A percentile compares a stretch with the other conserved stretches of the same genome.
Evolutionary conservation across 2,113 vertebrate genomes (phyloP).

Genomic region (Halcyon senegalensis): DNA sequence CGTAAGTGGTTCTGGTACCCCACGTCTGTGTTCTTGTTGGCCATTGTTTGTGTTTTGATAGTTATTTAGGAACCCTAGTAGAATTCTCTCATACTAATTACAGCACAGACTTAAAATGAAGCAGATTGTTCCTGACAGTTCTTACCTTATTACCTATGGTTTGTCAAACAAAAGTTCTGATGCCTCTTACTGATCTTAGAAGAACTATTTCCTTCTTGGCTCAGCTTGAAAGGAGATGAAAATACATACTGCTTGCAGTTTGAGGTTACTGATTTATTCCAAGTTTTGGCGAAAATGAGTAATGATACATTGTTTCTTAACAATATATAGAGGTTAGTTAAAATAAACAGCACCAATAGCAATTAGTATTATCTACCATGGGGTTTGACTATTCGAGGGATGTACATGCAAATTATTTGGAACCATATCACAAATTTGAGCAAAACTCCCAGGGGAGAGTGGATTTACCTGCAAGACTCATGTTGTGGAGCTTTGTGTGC

Average conservation of each 20-base stretch:
- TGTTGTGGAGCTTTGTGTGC: not conserved
- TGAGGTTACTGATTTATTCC: not conserved
- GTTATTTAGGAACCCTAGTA: not conserved
- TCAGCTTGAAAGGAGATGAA: not conserved
- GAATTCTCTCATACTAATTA: not conserved
- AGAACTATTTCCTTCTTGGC: not conserved
- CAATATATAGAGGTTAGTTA: not conserved
- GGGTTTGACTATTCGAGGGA: not conserved
- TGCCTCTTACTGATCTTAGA: not conserved
- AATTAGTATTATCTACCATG: rapidly evolving
- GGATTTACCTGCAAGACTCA: not conserved
- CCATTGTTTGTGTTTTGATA: not conserved
- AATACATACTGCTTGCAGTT: not conserved
- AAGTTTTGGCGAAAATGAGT: not conserved
- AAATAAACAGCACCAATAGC: not conserved
- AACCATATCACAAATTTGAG: not conserved
- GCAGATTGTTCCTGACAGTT: not conserved
- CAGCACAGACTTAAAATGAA: not conserved
- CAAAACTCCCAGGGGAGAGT: not conserved
- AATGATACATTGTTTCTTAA: not conserved
- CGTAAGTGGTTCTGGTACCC: not conserved
- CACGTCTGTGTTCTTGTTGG: not conserved
- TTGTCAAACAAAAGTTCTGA: not conserved
- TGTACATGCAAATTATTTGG: not conserved
- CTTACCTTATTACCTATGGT: not conserved